Evolutionary conservation across 37 sponge, comb jelly and placozoan species (phyloP).

Genomic region (Agelas oroides): DNA sequence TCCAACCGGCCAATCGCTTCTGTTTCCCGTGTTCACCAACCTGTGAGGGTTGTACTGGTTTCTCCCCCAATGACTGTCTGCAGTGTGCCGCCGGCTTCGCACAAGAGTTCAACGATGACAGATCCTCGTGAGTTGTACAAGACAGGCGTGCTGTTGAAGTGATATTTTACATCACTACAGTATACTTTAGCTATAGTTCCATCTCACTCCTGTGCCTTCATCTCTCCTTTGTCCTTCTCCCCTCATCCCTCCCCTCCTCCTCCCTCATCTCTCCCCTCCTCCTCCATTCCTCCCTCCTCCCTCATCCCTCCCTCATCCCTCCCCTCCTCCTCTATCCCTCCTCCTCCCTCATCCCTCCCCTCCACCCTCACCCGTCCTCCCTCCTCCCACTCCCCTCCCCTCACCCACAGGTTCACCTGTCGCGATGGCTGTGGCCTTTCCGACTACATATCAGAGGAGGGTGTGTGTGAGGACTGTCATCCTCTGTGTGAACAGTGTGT

Average conservation of each 20-base stretch:
- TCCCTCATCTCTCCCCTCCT: too few species aligned
- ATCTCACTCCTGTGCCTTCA: not conserved
- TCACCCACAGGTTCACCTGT: constrained; percentile 9
- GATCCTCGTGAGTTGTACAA: not conserved
- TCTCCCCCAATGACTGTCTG: constrained; percentile 22
- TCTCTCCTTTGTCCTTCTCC: not conserved
- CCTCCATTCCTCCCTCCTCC: too few species aligned
- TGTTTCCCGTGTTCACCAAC: constrained; percentile 28
- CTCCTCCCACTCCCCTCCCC: too few species aligned
- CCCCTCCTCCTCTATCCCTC: too few species aligned
- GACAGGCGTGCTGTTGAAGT: not conserved
- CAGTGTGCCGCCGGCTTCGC: constrained; percentile 4
- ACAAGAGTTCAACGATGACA: not conserved
- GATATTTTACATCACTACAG: too few species aligned
- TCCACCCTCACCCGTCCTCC: too few species aligned
- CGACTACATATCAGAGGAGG: constrained; percentile 8
- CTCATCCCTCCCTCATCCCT: too few species aligned
- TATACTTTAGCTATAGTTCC: too few species aligned
- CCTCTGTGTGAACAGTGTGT: constrained; percentile 13
- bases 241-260: not conserved
- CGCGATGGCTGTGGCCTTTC: not conserved
- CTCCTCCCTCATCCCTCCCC: too few species aligned
- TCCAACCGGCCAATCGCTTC: constrained; percentile 1
- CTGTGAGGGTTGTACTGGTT: constrained; percentile 49
- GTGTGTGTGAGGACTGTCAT: constrained; percentile 11